phyloP scores from a whole-genome alignment of 2,797 vertebrate genomes.

The Steatocranus sp. region DNA sequence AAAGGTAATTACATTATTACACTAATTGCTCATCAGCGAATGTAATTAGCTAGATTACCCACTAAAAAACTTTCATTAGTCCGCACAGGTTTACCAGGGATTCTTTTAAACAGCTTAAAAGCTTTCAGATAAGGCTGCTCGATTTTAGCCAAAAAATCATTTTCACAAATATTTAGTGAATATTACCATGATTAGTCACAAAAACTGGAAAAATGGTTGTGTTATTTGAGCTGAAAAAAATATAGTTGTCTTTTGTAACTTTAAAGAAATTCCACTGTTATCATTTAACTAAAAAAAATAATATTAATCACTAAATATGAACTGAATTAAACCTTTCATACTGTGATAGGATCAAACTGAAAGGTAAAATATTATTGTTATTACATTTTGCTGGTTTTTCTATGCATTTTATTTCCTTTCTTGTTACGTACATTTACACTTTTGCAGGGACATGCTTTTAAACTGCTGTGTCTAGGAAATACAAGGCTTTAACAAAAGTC shows the following conservation, averaged over 20 bases:
- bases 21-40: neutral
- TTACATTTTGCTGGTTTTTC: neutral
- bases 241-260: neutral
- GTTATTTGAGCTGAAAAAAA: neutral
- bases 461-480: neutral
- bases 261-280: neutral
- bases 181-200: neutral
- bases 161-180: neutral
- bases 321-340: neutral
- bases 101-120: neutral
- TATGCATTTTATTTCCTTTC: neutral
- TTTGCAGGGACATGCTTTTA: neutral
- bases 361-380: neutral
- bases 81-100: neutral
- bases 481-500: neutral
- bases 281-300: neutral
- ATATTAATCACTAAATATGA: neutral
- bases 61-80: neutral
- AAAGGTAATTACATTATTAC: neutral
- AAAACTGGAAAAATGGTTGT: neutral
- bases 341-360: neutral
- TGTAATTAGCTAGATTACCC: neutral
- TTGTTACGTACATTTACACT: fast-evolving
- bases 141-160: neutral
- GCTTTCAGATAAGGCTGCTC: neutral